phyloP scores from a whole-genome alignment of 2,888 invertebrate species.

The Cantharis flavilabris region DNA sequence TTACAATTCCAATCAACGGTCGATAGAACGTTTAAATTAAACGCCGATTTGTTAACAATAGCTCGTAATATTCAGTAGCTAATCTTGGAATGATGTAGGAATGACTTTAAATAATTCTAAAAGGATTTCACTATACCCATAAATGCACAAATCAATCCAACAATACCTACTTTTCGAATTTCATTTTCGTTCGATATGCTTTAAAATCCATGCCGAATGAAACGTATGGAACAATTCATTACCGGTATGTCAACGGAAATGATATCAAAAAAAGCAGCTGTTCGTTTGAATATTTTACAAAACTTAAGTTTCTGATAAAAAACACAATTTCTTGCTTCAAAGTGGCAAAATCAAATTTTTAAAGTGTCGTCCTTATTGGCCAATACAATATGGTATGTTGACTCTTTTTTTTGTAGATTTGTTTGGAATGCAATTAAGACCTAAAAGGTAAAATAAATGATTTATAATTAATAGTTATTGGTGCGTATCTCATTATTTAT shows the following conservation, averaged over 20 bases:
- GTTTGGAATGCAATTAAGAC: neutral
- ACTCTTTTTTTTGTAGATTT: neutral
- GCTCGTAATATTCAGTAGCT: slow-evolving; percentile 32
- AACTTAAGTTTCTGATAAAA: neutral
- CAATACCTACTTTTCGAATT: slow-evolving; percentile 40
- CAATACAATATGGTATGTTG: neutral
- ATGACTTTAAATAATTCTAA: slow-evolving; percentile 39
- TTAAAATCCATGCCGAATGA: slow-evolving; percentile 37
- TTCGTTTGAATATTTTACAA: neutral
- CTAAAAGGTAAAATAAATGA: neutral
- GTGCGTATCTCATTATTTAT: slow-evolving; percentile 46
- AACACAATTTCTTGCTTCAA: neutral
- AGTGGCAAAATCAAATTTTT: neutral
- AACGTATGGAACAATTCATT: slow-evolving; percentile 35
- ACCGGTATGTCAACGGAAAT: slow-evolving; percentile 36
- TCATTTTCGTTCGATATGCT: slow-evolving; percentile 31
- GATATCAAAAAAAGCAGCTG: slow-evolving; percentile 25
- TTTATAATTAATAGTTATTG: slow-evolving; percentile 35
- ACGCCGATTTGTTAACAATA: slow-evolving; percentile 34
- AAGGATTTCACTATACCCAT: slow-evolving; percentile 42
- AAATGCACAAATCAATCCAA: slow-evolving; percentile 37
- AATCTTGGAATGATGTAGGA: slow-evolving; percentile 28
- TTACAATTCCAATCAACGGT: slow-evolving; percentile 15
- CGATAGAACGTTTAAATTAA: slow-evolving; percentile 30
- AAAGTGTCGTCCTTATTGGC: neutral